phyloP scores from a whole-genome alignment of 1,140 invertebrate species.

The Apis florea region DNA sequence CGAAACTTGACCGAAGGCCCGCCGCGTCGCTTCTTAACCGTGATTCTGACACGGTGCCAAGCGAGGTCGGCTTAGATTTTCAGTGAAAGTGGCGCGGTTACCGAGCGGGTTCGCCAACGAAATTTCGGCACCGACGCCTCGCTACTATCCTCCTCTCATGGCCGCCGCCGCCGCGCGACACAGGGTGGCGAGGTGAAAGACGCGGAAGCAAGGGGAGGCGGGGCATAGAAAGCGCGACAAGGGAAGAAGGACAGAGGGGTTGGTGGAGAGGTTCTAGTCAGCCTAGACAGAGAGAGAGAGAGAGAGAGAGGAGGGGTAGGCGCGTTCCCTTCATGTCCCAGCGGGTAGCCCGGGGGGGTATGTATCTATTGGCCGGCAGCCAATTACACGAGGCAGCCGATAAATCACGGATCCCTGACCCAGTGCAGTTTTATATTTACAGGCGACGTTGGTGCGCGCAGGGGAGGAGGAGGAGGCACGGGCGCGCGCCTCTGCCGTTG shows the following conservation, averaged over 20 bases:
- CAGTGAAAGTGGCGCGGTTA: constrained; percentile 45
- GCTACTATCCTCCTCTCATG: not conserved
- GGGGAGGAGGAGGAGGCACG: constrained; percentile 33
- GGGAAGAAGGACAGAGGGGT: not conserved
- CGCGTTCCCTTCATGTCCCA: constrained; percentile 45
- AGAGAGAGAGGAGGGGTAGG: not conserved
- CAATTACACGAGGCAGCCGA: constrained; percentile 75
- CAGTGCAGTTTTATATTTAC: constrained; percentile 80
- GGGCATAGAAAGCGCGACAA: not conserved
- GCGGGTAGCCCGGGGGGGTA: constrained; percentile 52
- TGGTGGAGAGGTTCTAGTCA: not conserved
- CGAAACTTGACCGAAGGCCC: constrained; percentile 42
- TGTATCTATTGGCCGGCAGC: constrained; percentile 75
- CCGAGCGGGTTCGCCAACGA: not conserved
- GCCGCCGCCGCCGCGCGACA: not conserved
- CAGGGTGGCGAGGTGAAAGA: not conserved
- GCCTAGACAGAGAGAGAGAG: not conserved
- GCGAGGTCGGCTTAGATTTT: constrained; percentile 41
- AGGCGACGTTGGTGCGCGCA: constrained; percentile 45
- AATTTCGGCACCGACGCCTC: constrained; percentile 15
- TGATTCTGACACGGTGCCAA: constrained; percentile 51
- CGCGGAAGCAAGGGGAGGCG: not conserved
- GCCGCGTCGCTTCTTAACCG: constrained; percentile 17
- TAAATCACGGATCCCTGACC: constrained; percentile 80
- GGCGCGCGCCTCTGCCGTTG: constrained; percentile 5